Conservation (phyloP, 2,888 invertebrate species). For the Brenthis ino region DNA sequence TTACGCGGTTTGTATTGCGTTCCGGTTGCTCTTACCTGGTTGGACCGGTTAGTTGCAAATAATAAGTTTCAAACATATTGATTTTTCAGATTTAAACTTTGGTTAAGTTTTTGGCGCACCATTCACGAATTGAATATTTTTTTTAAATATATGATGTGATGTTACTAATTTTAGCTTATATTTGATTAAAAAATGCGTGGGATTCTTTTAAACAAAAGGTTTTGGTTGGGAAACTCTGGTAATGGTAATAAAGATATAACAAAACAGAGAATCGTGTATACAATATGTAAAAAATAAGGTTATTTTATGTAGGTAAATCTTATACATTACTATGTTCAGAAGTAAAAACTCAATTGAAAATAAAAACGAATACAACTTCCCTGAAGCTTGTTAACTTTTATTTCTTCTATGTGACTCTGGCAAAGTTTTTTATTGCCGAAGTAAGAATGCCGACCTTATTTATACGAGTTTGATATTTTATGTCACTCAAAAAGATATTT, state of each 20-base stretch:
- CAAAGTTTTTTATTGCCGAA: neutral
- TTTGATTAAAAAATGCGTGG: neutral
- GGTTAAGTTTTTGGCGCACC: neutral
- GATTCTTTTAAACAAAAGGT: neutral
- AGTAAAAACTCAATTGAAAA: slow-evolving; percentile 3
- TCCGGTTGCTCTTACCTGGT: slow-evolving; percentile 46
- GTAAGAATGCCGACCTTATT: neutral
- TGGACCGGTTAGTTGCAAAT: slow-evolving; percentile 50
- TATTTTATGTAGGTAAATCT: too few relatives aligned
- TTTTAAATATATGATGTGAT: neutral
- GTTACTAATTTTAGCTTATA: neutral
- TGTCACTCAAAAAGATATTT: too few relatives aligned
- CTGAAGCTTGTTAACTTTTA: neutral
- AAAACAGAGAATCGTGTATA: neutral
- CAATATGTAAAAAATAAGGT: too few relatives aligned
- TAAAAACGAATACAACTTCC: slow-evolving; percentile 1
- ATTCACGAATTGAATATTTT: slow-evolving; percentile 7
- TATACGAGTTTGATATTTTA: neutral
- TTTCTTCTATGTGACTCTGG: neutral
- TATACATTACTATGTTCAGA: slow-evolving; percentile 1
- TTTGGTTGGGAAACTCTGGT: neutral
- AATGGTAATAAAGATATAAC: neutral
- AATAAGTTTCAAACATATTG: neutral
- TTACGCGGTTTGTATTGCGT: slow-evolving; percentile 40
- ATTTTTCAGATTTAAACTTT: neutral